Percentiles rank a stretch among this genome's conserved stretches.
Conservation (phyloP, 2,113 vertebrate genomes). For the Xiphophorus maculatus region DNA sequence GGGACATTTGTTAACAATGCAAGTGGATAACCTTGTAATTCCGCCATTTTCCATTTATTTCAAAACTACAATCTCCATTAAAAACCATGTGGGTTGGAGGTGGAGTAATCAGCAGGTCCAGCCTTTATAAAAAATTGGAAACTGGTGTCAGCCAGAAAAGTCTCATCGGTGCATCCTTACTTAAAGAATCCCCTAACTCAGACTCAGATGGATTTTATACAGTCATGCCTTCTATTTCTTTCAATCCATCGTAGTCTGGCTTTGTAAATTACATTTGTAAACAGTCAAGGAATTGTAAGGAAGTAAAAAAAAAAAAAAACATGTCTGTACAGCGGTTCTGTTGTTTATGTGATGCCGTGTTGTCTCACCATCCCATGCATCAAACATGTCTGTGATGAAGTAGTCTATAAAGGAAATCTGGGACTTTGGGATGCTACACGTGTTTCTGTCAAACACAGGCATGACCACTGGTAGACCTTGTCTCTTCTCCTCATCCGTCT, state of each 20-base stretch:
- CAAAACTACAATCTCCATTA: neutral
- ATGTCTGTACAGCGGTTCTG: neutral
- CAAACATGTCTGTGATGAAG: conserved; percentile 98
- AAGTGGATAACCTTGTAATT: neutral
- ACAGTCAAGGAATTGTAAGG: neutral
- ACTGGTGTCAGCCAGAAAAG: neutral
- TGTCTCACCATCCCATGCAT: conserved; percentile 96
- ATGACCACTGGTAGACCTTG: conserved; percentile 94
- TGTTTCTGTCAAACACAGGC: conserved; percentile 97
- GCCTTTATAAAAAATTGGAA: neutral
- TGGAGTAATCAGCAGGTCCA: neutral
- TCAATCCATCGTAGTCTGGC: neutral
- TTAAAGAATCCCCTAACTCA: neutral
- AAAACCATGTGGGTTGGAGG: neutral
- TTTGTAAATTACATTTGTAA: no score
- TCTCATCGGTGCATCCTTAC: neutral
- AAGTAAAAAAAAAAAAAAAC: neutral
- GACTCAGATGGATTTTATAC: neutral
- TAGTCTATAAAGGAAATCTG: conserved; percentile 99
- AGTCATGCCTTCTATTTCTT: neutral
- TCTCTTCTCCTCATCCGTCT: conserved; percentile 97
- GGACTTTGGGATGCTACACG: conserved; percentile 97
- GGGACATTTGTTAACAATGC: no score
- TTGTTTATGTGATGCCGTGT: conserved; percentile 6
- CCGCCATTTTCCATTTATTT: neutral